Evolutionary conservation across 2,113 vertebrate genomes (phyloP).

Genomic region (Tauraco erythrolophus): DNA sequence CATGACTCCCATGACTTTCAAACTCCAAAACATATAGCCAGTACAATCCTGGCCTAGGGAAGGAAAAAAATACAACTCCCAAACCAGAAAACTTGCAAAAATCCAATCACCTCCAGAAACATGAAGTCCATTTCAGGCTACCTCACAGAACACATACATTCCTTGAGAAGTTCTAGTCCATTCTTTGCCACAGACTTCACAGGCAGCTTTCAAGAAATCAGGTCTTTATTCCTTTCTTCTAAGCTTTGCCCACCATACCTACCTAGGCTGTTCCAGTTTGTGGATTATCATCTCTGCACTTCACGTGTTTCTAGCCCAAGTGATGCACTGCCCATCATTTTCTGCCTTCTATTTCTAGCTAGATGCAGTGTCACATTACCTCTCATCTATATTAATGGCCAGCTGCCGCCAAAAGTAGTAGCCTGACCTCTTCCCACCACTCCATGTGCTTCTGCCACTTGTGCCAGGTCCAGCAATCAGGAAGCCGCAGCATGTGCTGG

Average conservation of each 20-base stretch:
- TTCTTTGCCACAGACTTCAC: background rate
- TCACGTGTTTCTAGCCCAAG: rapidly evolving
- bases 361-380: background rate
- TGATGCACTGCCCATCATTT: background rate
- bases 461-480: background rate
- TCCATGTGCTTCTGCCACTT: background rate
- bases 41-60: background rate
- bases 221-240: background rate
- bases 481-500: background rate
- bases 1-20: background rate
- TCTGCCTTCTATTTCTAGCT: background rate
- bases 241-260: background rate
- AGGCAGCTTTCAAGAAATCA: background rate
- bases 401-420: background rate
- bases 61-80: background rate
- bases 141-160: background rate
- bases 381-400: background rate
- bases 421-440: background rate
- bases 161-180: background rate
- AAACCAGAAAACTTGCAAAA: background rate
- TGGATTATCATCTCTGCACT: background rate
- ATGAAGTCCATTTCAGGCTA: background rate
- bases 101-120: background rate
- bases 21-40: background rate
- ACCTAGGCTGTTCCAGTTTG: background rate